These are phyloP conservation scores for Elephas maximus DNA, from an alignment of 2,113 vertebrate genomes.

Conservation along the genomic window DNA sequence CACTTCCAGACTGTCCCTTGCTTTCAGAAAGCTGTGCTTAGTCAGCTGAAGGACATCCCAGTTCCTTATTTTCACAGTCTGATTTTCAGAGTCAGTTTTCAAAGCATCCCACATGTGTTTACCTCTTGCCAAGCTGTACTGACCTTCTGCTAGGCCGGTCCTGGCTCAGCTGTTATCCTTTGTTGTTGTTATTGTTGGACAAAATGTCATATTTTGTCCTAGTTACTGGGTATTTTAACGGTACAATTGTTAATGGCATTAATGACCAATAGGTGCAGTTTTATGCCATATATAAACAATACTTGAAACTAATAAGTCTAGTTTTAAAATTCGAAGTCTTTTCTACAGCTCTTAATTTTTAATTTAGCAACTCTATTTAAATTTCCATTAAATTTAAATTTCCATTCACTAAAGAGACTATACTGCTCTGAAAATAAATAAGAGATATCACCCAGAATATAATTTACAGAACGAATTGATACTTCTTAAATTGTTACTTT, in stretches of 20 bases:
- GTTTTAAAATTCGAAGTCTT: constrained; percentile 7
- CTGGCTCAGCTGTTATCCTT: constrained; percentile 1
- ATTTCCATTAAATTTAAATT: not conserved
- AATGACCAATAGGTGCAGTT: not conserved
- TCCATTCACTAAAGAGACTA: constrained; percentile 7
- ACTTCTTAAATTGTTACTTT: not conserved
- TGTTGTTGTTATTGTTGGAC: not conserved
- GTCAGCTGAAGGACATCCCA: not conserved
- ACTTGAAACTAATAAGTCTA: not conserved
- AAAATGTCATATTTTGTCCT: constrained; percentile 46
- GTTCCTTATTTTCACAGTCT: constrained; percentile 13
- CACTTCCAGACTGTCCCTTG: not conserved
- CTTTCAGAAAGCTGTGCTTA: not conserved
- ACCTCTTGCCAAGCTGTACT: not conserved
- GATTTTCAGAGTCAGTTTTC: not conserved
- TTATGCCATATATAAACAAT: not conserved
- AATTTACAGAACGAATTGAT: not conserved
- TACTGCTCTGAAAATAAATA: constrained; percentile 30
- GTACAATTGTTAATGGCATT: not conserved
- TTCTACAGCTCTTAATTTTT: not conserved
- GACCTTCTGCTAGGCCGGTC: not conserved
- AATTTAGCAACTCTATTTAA: too few relatives aligned
- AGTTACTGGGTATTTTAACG: not conserved
- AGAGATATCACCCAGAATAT: constrained; percentile 28
- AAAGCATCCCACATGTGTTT: constrained; percentile 17